Evolutionary conservation across 2,113 vertebrate species (phyloP), one percentile per base, ranked within the genome.

Genomic region (Vicugna pacos): DNA sequence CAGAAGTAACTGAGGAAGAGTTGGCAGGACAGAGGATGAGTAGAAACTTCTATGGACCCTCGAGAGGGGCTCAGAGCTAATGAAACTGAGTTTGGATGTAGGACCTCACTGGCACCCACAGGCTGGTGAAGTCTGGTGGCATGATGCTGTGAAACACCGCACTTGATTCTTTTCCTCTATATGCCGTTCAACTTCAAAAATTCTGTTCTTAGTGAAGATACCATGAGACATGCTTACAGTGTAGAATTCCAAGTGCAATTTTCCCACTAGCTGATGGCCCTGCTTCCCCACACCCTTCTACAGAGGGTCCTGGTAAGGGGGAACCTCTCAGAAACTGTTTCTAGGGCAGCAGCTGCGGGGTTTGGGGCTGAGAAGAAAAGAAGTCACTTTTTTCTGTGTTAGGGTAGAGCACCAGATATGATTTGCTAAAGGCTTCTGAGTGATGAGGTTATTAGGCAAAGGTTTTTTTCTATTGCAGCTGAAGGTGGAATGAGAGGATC

Each of bases 381-480:
- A 93, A 87, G 80, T 1, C 32, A 46, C 20, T 72, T 70, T 73
- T 52, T 62, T 46, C 48, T 80, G 3, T 73, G 38, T 65, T 84
- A 52, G 30, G 42, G 13, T 28, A 95, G 42, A 75, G 58, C 30
- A 20, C 24, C 35, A 91, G 73, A 48, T 85, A 62, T 3, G 72
- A 67, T 56, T 54, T 72, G 28, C 69, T 70, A 84, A 38, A 82
- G 72, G 28, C 73, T 91, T 92, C 65, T 62, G 64, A 87, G 83
- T 83, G 80, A 73, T 32, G 14, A 60, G 26, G 60, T 16, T 58
- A 77, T 22, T 20, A 89, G 32, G 64, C 46, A 86, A 83, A 72
- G 67, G 15, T 26, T 81, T 94, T 94, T 85, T 83, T 64, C 52
- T 76, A 30, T 91, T 94, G 91, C 16, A n/a, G 46, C 76, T 94